Base-by-base conservation (phyloP, 2,888 invertebrate species). In the Bellardia pandia region DNA sequence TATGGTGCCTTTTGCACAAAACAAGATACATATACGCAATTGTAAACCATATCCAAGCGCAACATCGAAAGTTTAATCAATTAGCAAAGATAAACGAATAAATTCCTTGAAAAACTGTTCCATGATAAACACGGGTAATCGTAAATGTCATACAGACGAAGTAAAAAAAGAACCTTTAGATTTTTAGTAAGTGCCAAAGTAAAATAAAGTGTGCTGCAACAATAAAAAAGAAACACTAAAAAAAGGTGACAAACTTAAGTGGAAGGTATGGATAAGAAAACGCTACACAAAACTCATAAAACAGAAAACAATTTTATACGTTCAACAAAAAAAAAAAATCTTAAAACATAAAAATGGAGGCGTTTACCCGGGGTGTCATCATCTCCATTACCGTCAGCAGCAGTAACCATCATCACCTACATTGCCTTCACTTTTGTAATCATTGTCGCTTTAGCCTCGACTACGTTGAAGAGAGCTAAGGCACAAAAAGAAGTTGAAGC, bases 121-220 rank as follows among this genome's bases (percentile, higher is more conserved):
- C n/a, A n/a, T 11, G 16, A 62, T 72, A 56, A 71, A 40, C 56
- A 62, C 9, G 42, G 45, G 45, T 83, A 62, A 76, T 62, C 8
- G 16, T 62, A 71, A 71, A 53, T 71, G 76, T 48, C 56, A 72
- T 51, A 71, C n/a, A 68, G 64, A 40, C 30, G 53, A 13, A 68
- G 9, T 51, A 9, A 60, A 69, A 78, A 85, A 53, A 58, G n/a
- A 62, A 56, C 13, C 74, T 69, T 85, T 69, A 69, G n/a, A 75
- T 75, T 64, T 71, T 77, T 71, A 69, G 56, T 40, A 79, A 86
- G 79, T 83, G 58, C 79, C 79, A 71, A 79, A 76, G 79, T 76
- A 68, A 77, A 84, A 68, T 75, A 68, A 75, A 75, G 74, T 74
- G 79, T 60, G 23, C n/a, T 76, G 53, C 60, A 68, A 74, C 40